Conservation (phyloP, 1,140 invertebrate genomes). For the Cherax quadricarinatus region DNA sequence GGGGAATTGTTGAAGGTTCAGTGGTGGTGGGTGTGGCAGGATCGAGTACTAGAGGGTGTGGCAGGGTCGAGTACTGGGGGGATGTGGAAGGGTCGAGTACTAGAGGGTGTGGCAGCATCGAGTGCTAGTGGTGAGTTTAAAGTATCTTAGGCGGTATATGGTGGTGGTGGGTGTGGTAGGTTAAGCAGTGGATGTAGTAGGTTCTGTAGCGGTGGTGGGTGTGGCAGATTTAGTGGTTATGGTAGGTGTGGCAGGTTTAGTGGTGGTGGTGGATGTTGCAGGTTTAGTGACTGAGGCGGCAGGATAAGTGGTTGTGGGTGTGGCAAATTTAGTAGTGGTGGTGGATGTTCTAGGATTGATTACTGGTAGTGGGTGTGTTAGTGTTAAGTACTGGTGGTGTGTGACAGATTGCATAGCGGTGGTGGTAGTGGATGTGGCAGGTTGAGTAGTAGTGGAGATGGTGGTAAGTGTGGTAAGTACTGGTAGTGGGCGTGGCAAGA, state of each 20-base stretch:
- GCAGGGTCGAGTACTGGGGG: neutral
- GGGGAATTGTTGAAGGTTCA: neutral
- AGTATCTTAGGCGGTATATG: too few relatives aligned
- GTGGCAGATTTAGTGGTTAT: neutral
- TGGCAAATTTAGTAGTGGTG: neutral
- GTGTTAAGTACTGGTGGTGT: neutral
- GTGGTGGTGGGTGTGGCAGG: neutral
- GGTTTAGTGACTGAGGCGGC: neutral
- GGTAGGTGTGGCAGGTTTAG: too few relatives aligned
- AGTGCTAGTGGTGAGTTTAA: neutral
- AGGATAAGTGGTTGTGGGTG: too few relatives aligned
- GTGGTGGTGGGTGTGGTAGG: neutral
- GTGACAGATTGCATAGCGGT: too few relatives aligned
- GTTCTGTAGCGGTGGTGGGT: neutral
- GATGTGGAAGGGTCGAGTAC: neutral
- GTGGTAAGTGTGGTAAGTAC: neutral
- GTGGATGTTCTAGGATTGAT: neutral
- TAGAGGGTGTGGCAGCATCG: neutral
- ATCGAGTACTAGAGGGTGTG: neutral
- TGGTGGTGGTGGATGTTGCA: too few relatives aligned
- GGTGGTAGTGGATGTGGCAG: too few relatives aligned
- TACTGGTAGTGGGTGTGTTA: neutral
- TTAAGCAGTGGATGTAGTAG: too few relatives aligned
- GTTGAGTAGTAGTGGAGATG: too few relatives aligned
- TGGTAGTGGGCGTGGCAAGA: neutral